phyloP scores from a whole-genome alignment of 2,888 invertebrate species.

The Atethmia centrago region DNA sequence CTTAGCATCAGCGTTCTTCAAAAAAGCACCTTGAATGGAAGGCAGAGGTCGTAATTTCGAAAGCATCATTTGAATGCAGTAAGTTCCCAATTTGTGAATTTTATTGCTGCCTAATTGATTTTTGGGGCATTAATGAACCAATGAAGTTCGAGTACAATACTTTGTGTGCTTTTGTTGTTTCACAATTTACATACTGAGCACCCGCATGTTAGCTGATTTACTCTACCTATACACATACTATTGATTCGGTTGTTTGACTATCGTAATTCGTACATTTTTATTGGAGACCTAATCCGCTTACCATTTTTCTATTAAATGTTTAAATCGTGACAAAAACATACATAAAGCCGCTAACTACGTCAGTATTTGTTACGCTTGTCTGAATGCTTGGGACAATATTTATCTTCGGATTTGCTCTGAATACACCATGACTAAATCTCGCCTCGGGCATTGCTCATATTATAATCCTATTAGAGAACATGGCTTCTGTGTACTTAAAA shows the following conservation, averaged over 20 bases:
- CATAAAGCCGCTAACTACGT: conserved; percentile 46
- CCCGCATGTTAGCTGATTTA: conserved; percentile 75
- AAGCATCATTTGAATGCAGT: conserved; percentile 36
- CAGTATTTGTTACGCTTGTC: conserved; percentile 74
- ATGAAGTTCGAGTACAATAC: conserved; percentile 61
- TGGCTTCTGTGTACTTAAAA: conserved; percentile 56
- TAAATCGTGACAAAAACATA: conserved; percentile 65
- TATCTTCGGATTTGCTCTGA: conserved; percentile 74
- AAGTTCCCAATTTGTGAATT: conserved; percentile 78
- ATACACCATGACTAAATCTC: conserved; percentile 74
- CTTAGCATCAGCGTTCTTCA: conserved; percentile 39
- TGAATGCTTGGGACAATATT: conserved; percentile 80
- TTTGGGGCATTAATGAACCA: conserved; percentile 77
- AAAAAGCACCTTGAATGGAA: conserved; percentile 66
- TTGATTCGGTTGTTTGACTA: conserved; percentile 57
- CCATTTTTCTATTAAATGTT: conserved; percentile 60
- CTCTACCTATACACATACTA: conserved; percentile 57
- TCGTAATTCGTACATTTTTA: conserved; percentile 69
- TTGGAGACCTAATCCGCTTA: conserved; percentile 59
- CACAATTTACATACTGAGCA: conserved; percentile 77
- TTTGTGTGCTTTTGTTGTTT: conserved; percentile 74
- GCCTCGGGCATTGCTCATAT: conserved; percentile 69
- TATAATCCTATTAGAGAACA: conserved; percentile 63
- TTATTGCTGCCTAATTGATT: conserved; percentile 84
- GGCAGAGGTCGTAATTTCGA: conserved; percentile 59